Evolutionary conservation across 2,797 vertebrate species (phyloP), one percentile per base, ranked within the genome.

Genomic region (Neomorphus geoffroyi): DNA sequence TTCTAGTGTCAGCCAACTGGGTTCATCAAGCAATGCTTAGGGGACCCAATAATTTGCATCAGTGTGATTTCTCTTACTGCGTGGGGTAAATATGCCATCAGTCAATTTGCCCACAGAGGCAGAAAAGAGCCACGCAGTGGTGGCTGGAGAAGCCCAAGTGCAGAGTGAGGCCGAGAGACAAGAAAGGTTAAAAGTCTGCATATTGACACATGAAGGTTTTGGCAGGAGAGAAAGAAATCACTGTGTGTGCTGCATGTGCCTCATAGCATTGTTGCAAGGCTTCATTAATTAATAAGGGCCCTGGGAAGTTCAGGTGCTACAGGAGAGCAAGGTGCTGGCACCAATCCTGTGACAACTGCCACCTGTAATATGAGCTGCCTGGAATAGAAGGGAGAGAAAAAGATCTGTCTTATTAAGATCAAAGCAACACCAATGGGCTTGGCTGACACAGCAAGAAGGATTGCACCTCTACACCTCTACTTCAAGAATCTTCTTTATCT

Each of bases 281-380:
- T 94, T 93, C 84, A 93, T 82, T 92, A 87, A 86, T 71, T 78
- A 85, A 32, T 19, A 48, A 65, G 28, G 32, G 35, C 39, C 61
- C 41, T 54, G 32, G 37, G 66, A 92, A 88, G 73, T 39, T 72
- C 56, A 86, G 64, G 75, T 86, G 43, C 78, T 80, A 2, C 1
- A 5, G 32, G 56, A 90, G 37, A 89, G 43, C 33, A 58, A 56
- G 57, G 53, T 4, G 4, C 35, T 71, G 70, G 62, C 35, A 32
- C 70, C 2, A 4, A 66, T 48, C 39, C 54, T 43, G 35, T 3
- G 14, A 64, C 23, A 18, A 35, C 22, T 1, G 4, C 30, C 37
- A 67, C 41, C 35, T 54, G 78, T 80, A 75, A 21, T 0, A 1
- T 15, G 45, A 93, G 65, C 54, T 91, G 39, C 43, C 64, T 33